Evolutionary conservation across 2,888 invertebrate species (phyloP).

Genomic region (Microctonus aethiopoides): DNA sequence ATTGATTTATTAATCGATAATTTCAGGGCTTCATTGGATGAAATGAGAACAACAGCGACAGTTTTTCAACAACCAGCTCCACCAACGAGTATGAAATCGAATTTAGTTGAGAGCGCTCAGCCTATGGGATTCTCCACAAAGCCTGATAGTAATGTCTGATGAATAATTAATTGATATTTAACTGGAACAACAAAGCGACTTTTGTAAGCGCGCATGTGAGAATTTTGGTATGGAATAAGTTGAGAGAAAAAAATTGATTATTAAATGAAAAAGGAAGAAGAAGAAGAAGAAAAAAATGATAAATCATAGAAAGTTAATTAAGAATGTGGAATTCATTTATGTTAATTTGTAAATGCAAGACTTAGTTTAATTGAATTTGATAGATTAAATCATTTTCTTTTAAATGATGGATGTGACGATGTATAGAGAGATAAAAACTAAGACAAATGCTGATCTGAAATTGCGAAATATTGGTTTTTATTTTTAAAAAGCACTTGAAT

Average conservation of each 20-base stretch:
- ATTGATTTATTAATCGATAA: conserved; percentile 11
- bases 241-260: background rate
- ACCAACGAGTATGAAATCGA: conserved; percentile 76
- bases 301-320: too few relatives aligned
- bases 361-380: background rate
- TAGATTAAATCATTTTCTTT: background rate
- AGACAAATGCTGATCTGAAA: background rate
- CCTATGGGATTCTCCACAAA: conserved; percentile 80
- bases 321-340: background rate
- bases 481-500: conserved; percentile 7
- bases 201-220: background rate
- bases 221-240: background rate
- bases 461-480: background rate
- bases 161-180: conserved; percentile 34
- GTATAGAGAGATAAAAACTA: background rate
- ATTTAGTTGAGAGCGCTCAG: conserved; percentile 84
- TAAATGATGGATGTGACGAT: background rate
- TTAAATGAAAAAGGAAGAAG: background rate
- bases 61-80: conserved; percentile 57
- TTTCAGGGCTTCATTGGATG: conserved; percentile 80
- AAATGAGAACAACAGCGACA: conserved; percentile 81
- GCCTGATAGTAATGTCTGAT: conserved; percentile 79
- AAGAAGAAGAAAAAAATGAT: background rate
- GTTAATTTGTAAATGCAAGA: background rate
- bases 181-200: conserved; percentile 16